Evolutionary conservation across 2,797 vertebrate species (phyloP).

Genomic region (Geotrypetes seraphini): DNA sequence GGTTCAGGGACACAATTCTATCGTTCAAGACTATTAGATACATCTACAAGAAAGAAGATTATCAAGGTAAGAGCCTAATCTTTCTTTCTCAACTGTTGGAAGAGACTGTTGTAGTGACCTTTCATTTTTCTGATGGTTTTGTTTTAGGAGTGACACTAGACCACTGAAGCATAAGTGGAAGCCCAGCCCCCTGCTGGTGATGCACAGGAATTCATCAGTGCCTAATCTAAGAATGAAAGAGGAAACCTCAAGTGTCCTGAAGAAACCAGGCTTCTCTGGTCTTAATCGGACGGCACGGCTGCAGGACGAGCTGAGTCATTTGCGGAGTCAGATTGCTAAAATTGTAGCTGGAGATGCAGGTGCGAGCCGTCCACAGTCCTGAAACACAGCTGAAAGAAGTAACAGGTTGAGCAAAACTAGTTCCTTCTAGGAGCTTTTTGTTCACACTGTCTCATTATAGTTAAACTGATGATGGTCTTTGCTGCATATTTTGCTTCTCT

Average conservation of each 20-base stretch:
- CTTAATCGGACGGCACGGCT: conserved; percentile 85
- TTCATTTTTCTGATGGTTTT: conserved; percentile 4
- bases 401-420: too few relatives aligned
- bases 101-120: background rate
- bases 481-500: too few relatives aligned
- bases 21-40: too few relatives aligned
- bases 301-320: conserved; percentile 88
- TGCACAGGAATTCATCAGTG: conserved; percentile 92
- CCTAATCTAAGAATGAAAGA: conserved; percentile 91
- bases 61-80: too few relatives aligned
- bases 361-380: conserved; percentile 14
- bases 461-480: too few relatives aligned
- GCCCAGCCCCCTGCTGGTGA: conserved; percentile 87
- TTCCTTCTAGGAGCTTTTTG: too few relatives aligned
- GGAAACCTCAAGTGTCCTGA: conserved; percentile 81
- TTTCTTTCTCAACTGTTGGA: too few relatives aligned
- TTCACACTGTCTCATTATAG: too few relatives aligned
- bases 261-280: conserved; percentile 83
- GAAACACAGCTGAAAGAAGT: background rate
- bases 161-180: conserved; percentile 93
- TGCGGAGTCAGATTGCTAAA: conserved; percentile 90
- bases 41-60: too few relatives aligned
- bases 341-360: conserved; percentile 81
- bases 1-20: too few relatives aligned
- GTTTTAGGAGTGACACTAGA: conserved; percentile 76